Base-by-base conservation (phyloP, 2,113 vertebrate genomes). In the Tylochromis polylepis region DNA sequence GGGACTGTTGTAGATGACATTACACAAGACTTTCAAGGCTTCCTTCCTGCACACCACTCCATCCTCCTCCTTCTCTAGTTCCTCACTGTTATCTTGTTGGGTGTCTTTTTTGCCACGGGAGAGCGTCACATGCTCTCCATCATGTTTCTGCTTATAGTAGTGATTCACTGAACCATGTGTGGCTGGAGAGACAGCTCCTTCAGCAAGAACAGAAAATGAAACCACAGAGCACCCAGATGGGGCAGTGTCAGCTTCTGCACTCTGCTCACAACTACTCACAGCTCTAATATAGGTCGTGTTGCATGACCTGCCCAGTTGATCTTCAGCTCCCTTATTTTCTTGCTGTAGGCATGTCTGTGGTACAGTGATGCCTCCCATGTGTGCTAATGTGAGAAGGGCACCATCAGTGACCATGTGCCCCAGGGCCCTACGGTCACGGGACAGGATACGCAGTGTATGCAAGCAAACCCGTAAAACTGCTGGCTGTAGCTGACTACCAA, bases 1-100 rank as follows among this genome's bases (percentile, higher is more conserved):
- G 22, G 91, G 86, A 81, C 95, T 95, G 92, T 95, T 95, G 89
- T 95, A 96, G 85, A 95, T 89, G 67, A 95, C 57, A 51, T 95
- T 96, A 53, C 95, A 96, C 75, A 94, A 79, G 29, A 92, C 79
- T 81, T 95, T 96, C 56, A 96, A 46, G 46, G 95, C 94, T 81
- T 95, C 94, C 85, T 89, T 95, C 79, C 87, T 94, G 79, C 92
- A 95, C 65, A 86, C 41, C 46, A 94, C 92, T 57, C 87, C 92
- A 36, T 90, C 82, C 3, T 90, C 91, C 65, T 88, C 92, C 14
- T 87, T 79, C 20, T 84, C 59, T 4, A 89, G 36, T 38, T 92
- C 92, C 43, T 93, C 90, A 1, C 90, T 82, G 65, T 86, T 82
- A 7, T 91, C 93, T 72, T 90, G 86, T 72, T 89, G 51, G 38